phyloP scores from a whole-genome alignment of 2,888 invertebrate species.

The Cerastis leucographa region DNA sequence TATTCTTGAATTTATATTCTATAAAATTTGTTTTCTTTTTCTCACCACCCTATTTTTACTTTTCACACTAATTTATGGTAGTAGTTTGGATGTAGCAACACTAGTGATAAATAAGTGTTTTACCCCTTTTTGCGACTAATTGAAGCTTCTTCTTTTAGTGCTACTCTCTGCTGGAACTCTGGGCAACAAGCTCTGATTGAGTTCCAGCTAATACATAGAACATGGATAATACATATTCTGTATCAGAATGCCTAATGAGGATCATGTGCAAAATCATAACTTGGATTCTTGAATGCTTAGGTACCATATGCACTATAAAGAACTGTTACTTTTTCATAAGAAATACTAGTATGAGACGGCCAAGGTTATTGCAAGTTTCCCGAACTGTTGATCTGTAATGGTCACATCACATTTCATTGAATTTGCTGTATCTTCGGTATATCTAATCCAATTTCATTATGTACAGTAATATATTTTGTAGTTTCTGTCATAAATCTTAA shows the following conservation, averaged over 20 bases:
- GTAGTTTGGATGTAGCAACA: constrained; percentile 14
- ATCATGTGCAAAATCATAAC: constrained; percentile 17
- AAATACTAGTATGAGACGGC: neutral
- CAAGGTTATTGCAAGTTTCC: neutral
- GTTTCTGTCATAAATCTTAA: constrained; percentile 8
- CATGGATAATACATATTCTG: constrained; percentile 29
- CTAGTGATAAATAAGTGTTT: neutral
- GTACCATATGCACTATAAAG: constrained; percentile 27
- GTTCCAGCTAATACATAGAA: constrained; percentile 8
- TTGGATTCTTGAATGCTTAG: constrained; percentile 26
- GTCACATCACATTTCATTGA: neutral
- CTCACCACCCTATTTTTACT: neutral
- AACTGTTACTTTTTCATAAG: constrained; percentile 13
- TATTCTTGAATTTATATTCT: neutral
- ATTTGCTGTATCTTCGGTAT: neutral
- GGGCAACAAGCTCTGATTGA: constrained; percentile 13
- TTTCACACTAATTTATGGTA: neutral
- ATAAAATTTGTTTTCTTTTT: neutral
- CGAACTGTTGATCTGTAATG: neutral
- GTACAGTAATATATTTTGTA: neutral
- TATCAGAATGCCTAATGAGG: constrained; percentile 46
- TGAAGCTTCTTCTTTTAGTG: constrained; percentile 41
- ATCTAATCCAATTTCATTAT: neutral
- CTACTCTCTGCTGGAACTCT: constrained; percentile 8
- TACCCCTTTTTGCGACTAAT: constrained; percentile 23